Conservation (phyloP, 2,797 vertebrate genomes). For the Tamandua tetradactyla region DNA sequence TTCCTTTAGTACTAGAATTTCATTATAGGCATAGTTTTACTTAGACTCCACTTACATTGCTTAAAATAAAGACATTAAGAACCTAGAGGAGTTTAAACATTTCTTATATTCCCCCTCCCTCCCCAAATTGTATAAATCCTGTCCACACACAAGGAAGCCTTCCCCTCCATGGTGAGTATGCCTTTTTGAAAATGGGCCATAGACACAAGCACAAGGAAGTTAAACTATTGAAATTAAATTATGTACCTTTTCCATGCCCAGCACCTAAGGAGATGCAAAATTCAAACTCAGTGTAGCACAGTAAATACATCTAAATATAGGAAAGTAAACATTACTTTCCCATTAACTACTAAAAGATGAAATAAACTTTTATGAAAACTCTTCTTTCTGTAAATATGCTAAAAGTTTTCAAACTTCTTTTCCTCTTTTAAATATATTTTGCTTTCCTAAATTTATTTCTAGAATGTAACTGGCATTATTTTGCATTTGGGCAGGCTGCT, state of each 20-base stretch:
- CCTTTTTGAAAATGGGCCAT: not conserved
- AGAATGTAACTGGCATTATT: not conserved
- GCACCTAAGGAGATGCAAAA: not conserved
- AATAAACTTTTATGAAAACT: not conserved
- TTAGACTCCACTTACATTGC: not conserved
- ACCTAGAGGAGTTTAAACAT: slow-evolving; percentile 27
- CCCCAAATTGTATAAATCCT: not conserved
- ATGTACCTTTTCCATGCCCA: not conserved
- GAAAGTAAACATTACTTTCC: too few relatives aligned
- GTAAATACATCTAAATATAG: too few relatives aligned
- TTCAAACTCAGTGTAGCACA: not conserved
- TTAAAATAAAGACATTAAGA: slow-evolving; percentile 38
- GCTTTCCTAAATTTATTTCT: not conserved
- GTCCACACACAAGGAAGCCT: not conserved
- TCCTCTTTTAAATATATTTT: not conserved
- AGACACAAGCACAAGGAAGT: not conserved
- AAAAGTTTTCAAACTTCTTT: not conserved
- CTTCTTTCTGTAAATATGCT: not conserved
- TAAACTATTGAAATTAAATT: not conserved
- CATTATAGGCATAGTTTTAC: not conserved
- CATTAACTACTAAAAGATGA: too few relatives aligned
- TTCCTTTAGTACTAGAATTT: not conserved
- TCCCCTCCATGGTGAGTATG: not conserved
- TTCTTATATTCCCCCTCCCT: not conserved
- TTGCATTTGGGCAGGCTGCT: not conserved